These are phyloP conservation scores for Carcinoscorpius rotundicauda DNA, from an alignment of 1,140 invertebrate genomes.

Conservation along the genomic window DNA sequence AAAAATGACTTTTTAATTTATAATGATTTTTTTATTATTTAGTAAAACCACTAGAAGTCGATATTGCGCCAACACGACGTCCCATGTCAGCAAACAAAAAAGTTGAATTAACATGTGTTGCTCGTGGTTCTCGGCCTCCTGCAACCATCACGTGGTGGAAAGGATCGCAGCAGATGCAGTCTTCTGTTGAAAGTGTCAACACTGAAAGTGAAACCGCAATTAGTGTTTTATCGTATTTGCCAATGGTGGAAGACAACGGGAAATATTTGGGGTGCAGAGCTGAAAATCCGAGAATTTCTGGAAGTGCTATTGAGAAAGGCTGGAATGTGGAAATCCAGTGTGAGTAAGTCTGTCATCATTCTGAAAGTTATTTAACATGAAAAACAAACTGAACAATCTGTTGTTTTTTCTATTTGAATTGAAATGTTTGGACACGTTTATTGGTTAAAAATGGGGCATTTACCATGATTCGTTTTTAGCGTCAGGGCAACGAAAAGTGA, in stretches of 20 bases:
- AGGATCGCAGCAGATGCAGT: conserved; percentile 36
- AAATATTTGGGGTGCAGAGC: conserved; percentile 65
- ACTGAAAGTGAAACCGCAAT: neutral
- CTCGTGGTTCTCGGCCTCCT: conserved; percentile 66
- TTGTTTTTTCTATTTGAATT: too few relatives aligned
- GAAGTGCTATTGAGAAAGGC: too few relatives aligned
- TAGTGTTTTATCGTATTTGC: conserved; percentile 29
- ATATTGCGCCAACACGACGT: conserved; percentile 61
- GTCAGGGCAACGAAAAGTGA: too few relatives aligned
- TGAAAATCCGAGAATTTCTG: conserved; percentile 46
- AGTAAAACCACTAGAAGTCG: conserved; percentile 69
- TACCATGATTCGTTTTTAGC: too few relatives aligned
- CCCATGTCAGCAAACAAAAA: conserved; percentile 63
- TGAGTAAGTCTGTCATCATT: too few relatives aligned
- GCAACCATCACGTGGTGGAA: conserved; percentile 78
- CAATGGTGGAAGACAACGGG: conserved; percentile 59
- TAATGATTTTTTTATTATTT: conserved; percentile 27
- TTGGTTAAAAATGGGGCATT: too few relatives aligned
- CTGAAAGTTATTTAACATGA: too few relatives aligned
- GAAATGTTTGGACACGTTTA: too few relatives aligned
- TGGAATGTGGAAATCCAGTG: too few relatives aligned
- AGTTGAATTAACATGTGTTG: conserved; percentile 69
- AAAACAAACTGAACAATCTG: too few relatives aligned
- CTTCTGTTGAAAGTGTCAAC: neutral
- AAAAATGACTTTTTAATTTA: too few relatives aligned